phyloP scores from a whole-genome alignment of 2,888 invertebrate species.

The Gymnoscelis rufifasciata region DNA sequence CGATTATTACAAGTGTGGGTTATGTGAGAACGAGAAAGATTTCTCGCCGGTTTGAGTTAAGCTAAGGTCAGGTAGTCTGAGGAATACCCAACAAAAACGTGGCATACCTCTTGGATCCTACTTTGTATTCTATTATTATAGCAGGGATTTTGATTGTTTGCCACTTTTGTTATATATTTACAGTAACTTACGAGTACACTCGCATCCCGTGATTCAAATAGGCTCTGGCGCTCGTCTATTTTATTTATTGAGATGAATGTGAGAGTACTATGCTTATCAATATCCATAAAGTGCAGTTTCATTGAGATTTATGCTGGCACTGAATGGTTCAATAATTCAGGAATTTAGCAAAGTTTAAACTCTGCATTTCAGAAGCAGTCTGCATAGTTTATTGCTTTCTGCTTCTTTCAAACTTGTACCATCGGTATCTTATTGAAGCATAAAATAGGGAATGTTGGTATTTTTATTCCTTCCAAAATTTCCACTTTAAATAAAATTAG shows the following conservation, averaged over 20 bases:
- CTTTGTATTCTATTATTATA: no score
- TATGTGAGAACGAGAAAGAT: slow-evolving; percentile 23
- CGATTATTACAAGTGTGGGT: slow-evolving; percentile 30
- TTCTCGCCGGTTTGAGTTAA: slow-evolving; percentile 18
- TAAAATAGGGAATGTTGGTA: no score
- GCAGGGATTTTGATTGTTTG: not conserved
- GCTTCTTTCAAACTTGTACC: slow-evolving; percentile 15
- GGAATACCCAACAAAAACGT: not conserved
- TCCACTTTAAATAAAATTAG: no score
- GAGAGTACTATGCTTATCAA: slow-evolving; percentile 30
- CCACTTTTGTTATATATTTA: not conserved
- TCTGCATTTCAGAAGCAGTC: slow-evolving; percentile 15
- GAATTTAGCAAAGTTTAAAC: slow-evolving; percentile 23
- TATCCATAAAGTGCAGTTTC: slow-evolving; percentile 31
- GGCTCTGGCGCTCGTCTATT: slow-evolving; percentile 5
- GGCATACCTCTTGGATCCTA: no score
- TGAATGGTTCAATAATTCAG: slow-evolving; percentile 29
- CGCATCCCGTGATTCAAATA: not conserved
- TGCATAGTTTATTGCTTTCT: slow-evolving; percentile 17
- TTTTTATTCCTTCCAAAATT: not conserved
- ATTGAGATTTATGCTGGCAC: slow-evolving; percentile 29
- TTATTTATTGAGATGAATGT: slow-evolving; percentile 25
- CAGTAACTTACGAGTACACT: not conserved
- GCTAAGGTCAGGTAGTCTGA: slow-evolving; percentile 9
- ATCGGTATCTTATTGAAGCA: not conserved